Conservation (phyloP, 2,113 vertebrate genomes). For the Lampris incognitus region DNA sequence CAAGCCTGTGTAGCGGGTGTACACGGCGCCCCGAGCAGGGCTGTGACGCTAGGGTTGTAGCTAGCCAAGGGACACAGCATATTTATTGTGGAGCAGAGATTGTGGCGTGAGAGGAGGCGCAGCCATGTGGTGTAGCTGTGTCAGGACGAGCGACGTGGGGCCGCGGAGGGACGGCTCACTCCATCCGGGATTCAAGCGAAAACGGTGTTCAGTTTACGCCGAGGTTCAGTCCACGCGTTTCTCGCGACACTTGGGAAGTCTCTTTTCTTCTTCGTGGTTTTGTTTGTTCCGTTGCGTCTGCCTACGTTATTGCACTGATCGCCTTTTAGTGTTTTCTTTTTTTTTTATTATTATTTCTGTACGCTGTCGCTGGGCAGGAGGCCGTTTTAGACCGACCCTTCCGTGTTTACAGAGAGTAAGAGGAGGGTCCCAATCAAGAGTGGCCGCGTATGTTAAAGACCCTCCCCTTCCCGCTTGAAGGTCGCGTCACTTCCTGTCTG, state of each 20-base stretch:
- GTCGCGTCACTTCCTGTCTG: slow-evolving; percentile 47
- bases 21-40: slow-evolving; percentile 15
- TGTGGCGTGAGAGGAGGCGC: slow-evolving; percentile 14
- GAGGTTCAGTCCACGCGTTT: slow-evolving; percentile 65
- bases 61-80: slow-evolving; percentile 23
- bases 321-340: slow-evolving; percentile 66
- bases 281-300: slow-evolving; percentile 64
- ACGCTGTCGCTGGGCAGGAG: slow-evolving; percentile 78
- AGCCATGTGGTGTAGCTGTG: no score
- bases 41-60: no score
- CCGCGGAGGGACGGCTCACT: slow-evolving; percentile 4
- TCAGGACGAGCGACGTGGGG: neutral
- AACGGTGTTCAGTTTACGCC: slow-evolving; percentile 51
- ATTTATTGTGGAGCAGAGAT: slow-evolving; percentile 72
- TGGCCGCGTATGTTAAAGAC: slow-evolving; percentile 40
- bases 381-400: slow-evolving; percentile 77
- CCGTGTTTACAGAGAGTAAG: slow-evolving; percentile 86
- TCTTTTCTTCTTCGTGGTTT: slow-evolving; percentile 38
- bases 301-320: slow-evolving; percentile 90
- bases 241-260: slow-evolving; percentile 56
- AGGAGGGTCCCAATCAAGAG: slow-evolving; percentile 71
- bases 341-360: slow-evolving; percentile 71
- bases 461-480: slow-evolving; percentile 20
- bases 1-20: neutral
- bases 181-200: slow-evolving; percentile 11